These are phyloP conservation scores for Phrynosoma platyrhinos DNA, from an alignment of 2,113 vertebrate species.

Conservation along the genomic window DNA sequence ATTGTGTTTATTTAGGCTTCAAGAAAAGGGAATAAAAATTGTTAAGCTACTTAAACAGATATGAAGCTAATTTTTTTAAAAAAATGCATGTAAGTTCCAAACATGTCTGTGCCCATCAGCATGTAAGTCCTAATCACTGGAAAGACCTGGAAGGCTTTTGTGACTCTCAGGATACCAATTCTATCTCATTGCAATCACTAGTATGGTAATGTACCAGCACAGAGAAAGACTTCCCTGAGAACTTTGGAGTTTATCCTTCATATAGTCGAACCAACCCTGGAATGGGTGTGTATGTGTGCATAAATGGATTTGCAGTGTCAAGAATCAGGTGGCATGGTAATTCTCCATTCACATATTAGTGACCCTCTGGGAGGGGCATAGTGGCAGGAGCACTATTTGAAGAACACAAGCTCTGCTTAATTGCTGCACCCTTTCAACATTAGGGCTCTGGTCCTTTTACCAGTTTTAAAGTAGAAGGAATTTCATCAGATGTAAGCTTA, in stretches of 20 bases:
- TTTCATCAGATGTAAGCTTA: not conserved
- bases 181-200: not conserved
- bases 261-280: no score
- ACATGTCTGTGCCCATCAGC: no score
- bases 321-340: not conserved
- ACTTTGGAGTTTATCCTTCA: not conserved
- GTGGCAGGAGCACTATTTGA: not conserved
- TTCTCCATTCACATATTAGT: not conserved
- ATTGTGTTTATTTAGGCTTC: not conserved
- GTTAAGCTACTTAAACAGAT: not conserved
- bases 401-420: not conserved
- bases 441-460: not conserved
- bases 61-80: not conserved
- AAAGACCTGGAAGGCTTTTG: not conserved
- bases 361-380: no score
- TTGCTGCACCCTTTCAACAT: not conserved
- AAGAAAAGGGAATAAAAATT: not conserved
- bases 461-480: not conserved
- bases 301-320: not conserved
- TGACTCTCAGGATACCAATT: not conserved
- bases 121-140: no score
- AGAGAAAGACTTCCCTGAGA: not conserved
- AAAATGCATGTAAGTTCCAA: not conserved
- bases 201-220: not conserved
- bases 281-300: not conserved